Evolutionary conservation across 2,113 vertebrate species (phyloP), one percentile per base, ranked within the genome.

Genomic region (Ahaetulla prasina): DNA sequence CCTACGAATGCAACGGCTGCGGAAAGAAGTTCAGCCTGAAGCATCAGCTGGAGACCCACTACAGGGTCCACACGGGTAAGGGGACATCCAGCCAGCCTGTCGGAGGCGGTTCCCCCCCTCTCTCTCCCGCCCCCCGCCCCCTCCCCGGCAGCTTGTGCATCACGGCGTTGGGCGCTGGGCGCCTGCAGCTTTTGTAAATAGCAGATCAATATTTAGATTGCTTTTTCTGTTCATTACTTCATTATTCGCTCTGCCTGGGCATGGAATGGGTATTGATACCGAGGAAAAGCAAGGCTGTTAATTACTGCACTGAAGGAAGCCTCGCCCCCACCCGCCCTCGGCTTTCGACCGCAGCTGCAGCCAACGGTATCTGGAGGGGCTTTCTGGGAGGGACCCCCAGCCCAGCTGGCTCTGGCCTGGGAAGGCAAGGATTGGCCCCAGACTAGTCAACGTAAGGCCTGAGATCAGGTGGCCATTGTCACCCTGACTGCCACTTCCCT

Each of bases 21-120:
- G 99, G 99, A 95, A 99, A 99, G 97, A 99, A 99, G 96, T 99
- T 99, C 97, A 99, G 99, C 98, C 99, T 99, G 95, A 99, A 99
- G 96, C 99, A 99, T 98, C 99, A 99, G 98, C 98, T 99, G 98
- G 99, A 99, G 98, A 99, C 99, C 90, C 99, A 99, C 98, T 99
- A 99, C 96, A 97, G 99, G 54, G 99, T 99, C 94, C 99, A 99
- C 96, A 99, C 99, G 98, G 99, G 99, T 99, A 97, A 63, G 80
- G 90, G 8, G 85, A 16, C 4, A 0, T 3, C 55, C 2, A 0
- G 0, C 12, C 55, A 12, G 50, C 50, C 50, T 3, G 55, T 16
- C 0, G 95, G 60, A 27, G 9, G 27, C 25, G 3, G 60, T 93
- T 93, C 50, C n/a, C n/a, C n/a, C n/a, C n/a, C n/a, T 1, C 88